phyloP scores from a whole-genome alignment of 2,113 vertebrate genomes.

The Cavia porcellus region DNA sequence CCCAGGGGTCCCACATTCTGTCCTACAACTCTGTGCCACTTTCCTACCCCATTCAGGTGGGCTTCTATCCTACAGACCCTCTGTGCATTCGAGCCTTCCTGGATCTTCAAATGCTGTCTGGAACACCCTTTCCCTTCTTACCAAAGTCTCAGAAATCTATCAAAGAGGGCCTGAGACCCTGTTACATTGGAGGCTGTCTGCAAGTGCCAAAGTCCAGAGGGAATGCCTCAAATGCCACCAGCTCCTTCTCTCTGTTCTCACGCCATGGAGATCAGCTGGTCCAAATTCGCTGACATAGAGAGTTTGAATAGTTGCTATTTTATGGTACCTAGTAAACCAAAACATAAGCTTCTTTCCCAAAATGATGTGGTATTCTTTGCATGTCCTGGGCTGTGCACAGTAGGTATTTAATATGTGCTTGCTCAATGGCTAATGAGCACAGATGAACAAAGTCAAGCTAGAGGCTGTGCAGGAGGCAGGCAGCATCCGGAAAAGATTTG shows the following conservation, averaged over 20 bases:
- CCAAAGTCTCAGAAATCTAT: not conserved
- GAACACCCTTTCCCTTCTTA: not conserved
- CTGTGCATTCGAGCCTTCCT: not conserved
- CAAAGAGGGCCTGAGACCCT: not conserved
- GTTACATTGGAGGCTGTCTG: not conserved
- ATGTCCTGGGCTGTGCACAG: not conserved
- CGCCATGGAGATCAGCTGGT: not conserved
- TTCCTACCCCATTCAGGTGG: not conserved
- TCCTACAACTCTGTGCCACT: not conserved
- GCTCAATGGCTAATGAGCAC: not conserved
- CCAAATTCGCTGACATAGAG: not conserved
- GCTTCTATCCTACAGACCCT: not conserved
- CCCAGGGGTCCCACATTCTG: not conserved
- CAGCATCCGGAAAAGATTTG: not conserved
- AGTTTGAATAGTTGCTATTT: not conserved
- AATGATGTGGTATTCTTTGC: not conserved
- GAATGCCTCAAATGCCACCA: not conserved
- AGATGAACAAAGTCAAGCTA: not conserved
- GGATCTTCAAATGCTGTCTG: not conserved
- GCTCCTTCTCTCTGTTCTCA: not conserved
- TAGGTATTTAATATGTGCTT: not conserved
- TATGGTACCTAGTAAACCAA: not conserved
- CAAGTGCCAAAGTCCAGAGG: not conserved
- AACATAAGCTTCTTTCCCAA: not conserved
- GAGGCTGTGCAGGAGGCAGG: not conserved